Evolutionary conservation across 2,797 vertebrate species (phyloP), one percentile per base, ranked within the genome.

Genomic region (Myotis findleyi): DNA sequence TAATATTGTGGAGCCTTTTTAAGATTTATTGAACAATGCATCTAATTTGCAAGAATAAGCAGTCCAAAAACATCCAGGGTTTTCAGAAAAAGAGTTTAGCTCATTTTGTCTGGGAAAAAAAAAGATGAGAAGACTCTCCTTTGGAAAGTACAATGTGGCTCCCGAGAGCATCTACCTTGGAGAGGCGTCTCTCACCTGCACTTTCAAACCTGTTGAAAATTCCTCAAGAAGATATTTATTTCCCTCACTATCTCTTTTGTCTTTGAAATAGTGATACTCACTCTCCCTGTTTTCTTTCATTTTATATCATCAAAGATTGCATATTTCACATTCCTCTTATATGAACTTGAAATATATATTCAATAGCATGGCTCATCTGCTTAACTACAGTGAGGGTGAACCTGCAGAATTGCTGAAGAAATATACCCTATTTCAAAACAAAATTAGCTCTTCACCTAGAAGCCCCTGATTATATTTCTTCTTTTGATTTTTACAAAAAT

Each of bases 141-240:
- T 82, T 12, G 87, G 80, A 94, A 97, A 88, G 96, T 57, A 33
- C 6, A 92, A 33, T 75, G 71, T 90, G 21, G 25, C 8, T 93
- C 38, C 44, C 82, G 94, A 87, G 47, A 64, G 13, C 25, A 75
- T 71, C 69, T 89, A 85, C 89, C 76, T 93, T 92, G 38, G 66
- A 83, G 38, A 77, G 16, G n/a, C 33, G 73, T 91, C 81, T 94
- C 76, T 95, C 89, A 17, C 6, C 44, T 75, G 91, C 89, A 92
- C 84, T 97, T 93, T 95, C 0, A 11, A 97, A 77, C 84, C 59
- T 93, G 53, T 66, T 87, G 47, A 84, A 82, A 91, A 92, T 94
- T 71, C 30, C 62, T 94, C 80, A 44, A 51, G 59, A 89, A 72
- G 7, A 87, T 92, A 10, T 84, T 73, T 49, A 18, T 83, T 76